Base-by-base conservation (phyloP, 2,113 vertebrate species). In the Urocolius indicus region DNA sequence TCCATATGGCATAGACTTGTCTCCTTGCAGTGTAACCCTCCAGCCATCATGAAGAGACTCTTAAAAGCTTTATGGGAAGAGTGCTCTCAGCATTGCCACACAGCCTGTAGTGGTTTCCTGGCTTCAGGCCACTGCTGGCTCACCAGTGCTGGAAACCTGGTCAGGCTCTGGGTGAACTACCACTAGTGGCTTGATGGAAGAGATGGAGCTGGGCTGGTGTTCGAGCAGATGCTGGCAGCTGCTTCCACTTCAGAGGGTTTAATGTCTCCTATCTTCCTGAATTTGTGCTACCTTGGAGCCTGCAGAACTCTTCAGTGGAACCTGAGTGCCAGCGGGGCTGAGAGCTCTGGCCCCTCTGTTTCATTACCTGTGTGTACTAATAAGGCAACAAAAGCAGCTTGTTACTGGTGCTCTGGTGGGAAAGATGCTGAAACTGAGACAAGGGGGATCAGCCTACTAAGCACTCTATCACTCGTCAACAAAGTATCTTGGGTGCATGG, bases 1-100 rank as follows among this genome's bases (percentile, higher is more conserved):
- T 96, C 90, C 90, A 46, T 95, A 83, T 82, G 95, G 90, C 94
- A 85, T 91, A 89, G 91, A 97, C 77, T 68, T 89, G 87, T 94
- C 85, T 93, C 89, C 90, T 87, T 81, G 72, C 93, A 93, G 93
- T 93, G 82, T 93, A 81, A 96, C 84, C 80, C 78, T 93, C 84
- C 77, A 77, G 80, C 84, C 76, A 27, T 94, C 76, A 8, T 13
- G 48, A 79, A 93, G 80, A 95, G 84, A 84, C 75, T 80, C 81
- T 3, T 26, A 30, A 88, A 78, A 92, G 88, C 92, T 90, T 95
- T 93, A 27, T 81, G 80, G 89, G 93, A 93, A 84, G 88, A 94
- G 88, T 36, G 65, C 68, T 95, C 72, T 90, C 19, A 36, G 81
- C 87, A 59, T 79, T 18, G 83, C 92, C 73, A 72, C 76, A 23